Base-by-base conservation (phyloP, 2,797 vertebrate species). In the Apodemus agrarius region DNA sequence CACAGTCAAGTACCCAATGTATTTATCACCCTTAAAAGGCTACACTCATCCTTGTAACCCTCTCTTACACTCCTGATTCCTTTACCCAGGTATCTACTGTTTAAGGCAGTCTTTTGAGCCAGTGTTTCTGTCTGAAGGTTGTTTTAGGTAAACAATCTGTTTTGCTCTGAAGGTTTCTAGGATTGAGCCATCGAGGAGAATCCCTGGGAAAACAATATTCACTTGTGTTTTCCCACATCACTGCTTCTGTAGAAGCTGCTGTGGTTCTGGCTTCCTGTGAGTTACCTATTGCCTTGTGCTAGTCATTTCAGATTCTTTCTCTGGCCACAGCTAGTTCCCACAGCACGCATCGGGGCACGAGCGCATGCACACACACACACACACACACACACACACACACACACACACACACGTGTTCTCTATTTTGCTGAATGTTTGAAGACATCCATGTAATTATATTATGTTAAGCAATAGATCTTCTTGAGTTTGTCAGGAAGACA, bases 401-500 rank as follows among this genome's bases (percentile, higher is more conserved):
- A n/a, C 31, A 7, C 31, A 17, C 65, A n/a, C 34, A 69, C 67
- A 69, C 34, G 31, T 19, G 40, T 49, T 82, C 21, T 31, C 1
- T 59, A 46, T 67, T 78, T 91, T 72, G 46, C n/a, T 9, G 63
- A 89, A 31, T 52, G 46, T 5, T 74, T 59, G 8, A 57, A 24
- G 29, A 24, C 1, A 80, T 31, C 19, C 75, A 6, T 91, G 13
- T 96, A 78, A 29, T 93, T 57, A 95, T 92, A 93, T 96, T 91
- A 74, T 31, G 78, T 80, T 82, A 90, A 93, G 40, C 59, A 93
- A 46, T 81, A 5, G 91, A 94, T 92, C 57, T 40, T 21, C 31
- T 49, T 40, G 93, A 24, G 61, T 96, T 98, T 96, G 87, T 81
- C 46, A 89, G 79, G 29, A 96, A 93, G 49, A 94, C 40, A 49